These are phyloP conservation scores for Labeo catla DNA, from an alignment of 2,113 vertebrate genomes.

Conservation along the genomic window DNA sequence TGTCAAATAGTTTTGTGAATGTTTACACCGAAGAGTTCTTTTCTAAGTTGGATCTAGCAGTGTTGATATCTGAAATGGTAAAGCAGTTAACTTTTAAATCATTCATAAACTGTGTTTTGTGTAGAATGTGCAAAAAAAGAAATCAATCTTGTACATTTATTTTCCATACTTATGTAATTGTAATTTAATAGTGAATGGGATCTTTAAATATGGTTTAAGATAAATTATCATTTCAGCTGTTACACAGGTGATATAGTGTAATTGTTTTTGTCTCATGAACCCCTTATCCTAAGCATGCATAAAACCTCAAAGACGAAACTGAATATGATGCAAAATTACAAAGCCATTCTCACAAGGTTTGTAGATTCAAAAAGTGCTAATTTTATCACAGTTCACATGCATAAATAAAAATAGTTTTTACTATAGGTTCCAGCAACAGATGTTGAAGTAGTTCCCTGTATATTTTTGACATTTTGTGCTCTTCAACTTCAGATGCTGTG, in stretches of 20 bases:
- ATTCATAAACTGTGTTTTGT: not conserved
- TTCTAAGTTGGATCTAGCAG: not conserved
- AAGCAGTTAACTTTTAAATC: not conserved
- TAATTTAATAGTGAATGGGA: conserved; percentile 33
- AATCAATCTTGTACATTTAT: conserved; percentile 39
- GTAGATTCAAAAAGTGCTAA: not conserved
- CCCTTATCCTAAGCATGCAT: not conserved
- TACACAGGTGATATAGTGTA: not conserved
- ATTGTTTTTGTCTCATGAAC: not conserved
- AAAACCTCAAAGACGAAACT: not conserved
- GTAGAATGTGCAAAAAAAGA: conserved; percentile 37
- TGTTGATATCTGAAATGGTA: conserved; percentile 12
- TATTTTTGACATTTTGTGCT: conserved; percentile 1
- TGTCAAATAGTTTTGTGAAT: conserved; percentile 33
- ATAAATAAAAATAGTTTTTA: not conserved
- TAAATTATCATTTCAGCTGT: not conserved
- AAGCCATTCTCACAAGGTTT: conserved; percentile 12
- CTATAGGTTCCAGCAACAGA: not conserved
- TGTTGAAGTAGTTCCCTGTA: not conserved
- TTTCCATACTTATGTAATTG: conserved; percentile 39
- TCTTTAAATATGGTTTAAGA: conserved; percentile 8
- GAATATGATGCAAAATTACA: not conserved
- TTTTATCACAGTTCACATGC: not conserved
- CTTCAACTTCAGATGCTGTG: not conserved
- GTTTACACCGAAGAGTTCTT: conserved; percentile 20